Evolutionary conservation across 2,113 vertebrate genomes (phyloP).

Genomic region (Chaetodon auriga): DNA sequence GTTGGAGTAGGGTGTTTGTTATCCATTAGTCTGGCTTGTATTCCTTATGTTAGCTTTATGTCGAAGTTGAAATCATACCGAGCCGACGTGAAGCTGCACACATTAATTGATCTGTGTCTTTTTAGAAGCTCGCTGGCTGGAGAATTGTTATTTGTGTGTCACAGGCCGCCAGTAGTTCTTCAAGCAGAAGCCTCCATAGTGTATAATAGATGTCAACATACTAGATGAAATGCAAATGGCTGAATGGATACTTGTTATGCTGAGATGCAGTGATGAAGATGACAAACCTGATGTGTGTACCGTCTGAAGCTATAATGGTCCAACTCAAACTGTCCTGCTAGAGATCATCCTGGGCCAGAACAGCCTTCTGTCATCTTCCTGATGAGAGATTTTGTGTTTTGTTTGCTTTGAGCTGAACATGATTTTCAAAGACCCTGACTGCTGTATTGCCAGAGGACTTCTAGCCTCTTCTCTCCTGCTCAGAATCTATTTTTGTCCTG

Average conservation of each 20-base stretch:
- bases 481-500: constrained; percentile 32
- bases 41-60: not conserved
- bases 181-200: not conserved
- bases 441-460: not conserved
- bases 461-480: constrained; percentile 18
- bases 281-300: not conserved
- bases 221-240: not conserved
- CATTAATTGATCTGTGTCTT: not conserved
- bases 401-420: constrained; percentile 2
- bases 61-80: not conserved
- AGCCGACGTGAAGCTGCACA: not conserved
- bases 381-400: constrained; percentile 4
- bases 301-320: not conserved
- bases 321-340: not conserved
- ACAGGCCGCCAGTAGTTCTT: constrained; percentile 4
- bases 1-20: not conserved
- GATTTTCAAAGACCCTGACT: constrained; percentile 10
- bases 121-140: not conserved
- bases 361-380: not conserved
- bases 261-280: not conserved
- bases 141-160: constrained; percentile 1
- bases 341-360: not conserved
- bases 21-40: not conserved
- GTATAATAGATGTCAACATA: not conserved
- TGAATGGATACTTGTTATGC: not conserved